Conservation (phyloP, 2,888 invertebrate species). For the Synergus japonicus region DNA sequence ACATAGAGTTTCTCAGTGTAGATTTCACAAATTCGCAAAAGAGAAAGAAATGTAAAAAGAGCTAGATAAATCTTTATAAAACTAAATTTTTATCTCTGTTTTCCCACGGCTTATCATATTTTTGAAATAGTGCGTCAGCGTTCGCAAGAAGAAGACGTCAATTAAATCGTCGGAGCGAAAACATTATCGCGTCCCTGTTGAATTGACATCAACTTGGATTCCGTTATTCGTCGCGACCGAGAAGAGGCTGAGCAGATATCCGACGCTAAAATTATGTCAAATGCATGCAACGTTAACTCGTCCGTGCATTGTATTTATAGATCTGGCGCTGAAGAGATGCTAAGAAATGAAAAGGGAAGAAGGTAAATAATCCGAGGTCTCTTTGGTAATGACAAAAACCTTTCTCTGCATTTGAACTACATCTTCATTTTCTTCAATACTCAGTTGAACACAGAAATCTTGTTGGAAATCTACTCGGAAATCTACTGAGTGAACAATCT, state of each 20-base stretch:
- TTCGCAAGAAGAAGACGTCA: not conserved
- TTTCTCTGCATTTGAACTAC: not conserved
- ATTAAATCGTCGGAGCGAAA: not conserved
- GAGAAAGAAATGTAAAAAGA: too few species aligned
- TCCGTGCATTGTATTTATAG: constrained; percentile 41
- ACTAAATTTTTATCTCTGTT: not conserved
- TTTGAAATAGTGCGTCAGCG: not conserved
- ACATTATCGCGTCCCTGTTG: constrained; percentile 24
- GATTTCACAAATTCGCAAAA: too few species aligned
- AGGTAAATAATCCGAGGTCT: not conserved
- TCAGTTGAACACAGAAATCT: not conserved
- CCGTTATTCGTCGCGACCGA: constrained; percentile 43
- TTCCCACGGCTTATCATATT: not conserved
- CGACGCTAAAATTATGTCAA: constrained; percentile 42
- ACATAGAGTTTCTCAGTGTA: too few species aligned
- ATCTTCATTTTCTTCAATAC: not conserved
- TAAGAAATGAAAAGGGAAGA: constrained; percentile 26
- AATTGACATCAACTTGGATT: constrained; percentile 41
- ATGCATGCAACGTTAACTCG: constrained; percentile 39
- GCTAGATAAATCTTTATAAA: not conserved
- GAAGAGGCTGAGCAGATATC: constrained; percentile 39
- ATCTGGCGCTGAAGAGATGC: constrained; percentile 25
- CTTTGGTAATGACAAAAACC: not conserved
- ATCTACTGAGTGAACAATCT: constrained; percentile 21
- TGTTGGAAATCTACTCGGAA: constrained; percentile 7